A percentile compares a stretch with the other conserved stretches of the same genome.
Conservation (phyloP, 2,888 invertebrate genomes). For the Ophion ellenae region DNA sequence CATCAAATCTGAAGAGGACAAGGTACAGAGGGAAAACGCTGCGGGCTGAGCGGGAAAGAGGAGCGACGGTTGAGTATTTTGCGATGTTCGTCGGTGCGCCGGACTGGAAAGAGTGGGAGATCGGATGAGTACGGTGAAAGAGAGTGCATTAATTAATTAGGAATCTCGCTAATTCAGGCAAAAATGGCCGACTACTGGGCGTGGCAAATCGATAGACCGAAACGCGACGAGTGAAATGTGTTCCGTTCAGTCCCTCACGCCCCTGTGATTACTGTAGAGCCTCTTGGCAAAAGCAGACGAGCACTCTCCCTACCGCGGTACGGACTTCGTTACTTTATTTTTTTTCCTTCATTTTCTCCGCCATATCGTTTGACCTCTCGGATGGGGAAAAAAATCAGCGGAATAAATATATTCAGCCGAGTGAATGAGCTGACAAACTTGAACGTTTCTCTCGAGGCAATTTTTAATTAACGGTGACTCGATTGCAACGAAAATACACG, state of each 20-base stretch:
- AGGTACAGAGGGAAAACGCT: conserved; percentile 26
- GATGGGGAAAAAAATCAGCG: conserved; percentile 12
- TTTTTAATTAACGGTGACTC: conserved; percentile 14
- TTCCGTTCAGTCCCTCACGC: conserved; percentile 57
- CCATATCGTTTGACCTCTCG: conserved; percentile 26
- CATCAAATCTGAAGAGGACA: conserved; percentile 44
- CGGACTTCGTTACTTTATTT: conserved; percentile 13
- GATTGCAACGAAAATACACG: neutral
- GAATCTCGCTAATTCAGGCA: conserved; percentile 77
- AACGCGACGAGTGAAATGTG: conserved; percentile 55
- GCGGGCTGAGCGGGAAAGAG: conserved; percentile 23
- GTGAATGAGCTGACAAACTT: conserved; percentile 11
- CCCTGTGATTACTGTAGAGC: conserved; percentile 53
- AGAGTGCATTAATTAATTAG: conserved; percentile 77
- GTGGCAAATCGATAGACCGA: conserved; percentile 74
- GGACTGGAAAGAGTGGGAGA: conserved; percentile 61
- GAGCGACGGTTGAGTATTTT: conserved; percentile 47
- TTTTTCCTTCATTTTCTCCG: conserved; percentile 1
- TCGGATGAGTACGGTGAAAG: conserved; percentile 57
- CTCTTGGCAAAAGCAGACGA: conserved; percentile 33
- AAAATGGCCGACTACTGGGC: conserved; percentile 79
- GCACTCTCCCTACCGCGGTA: conserved; percentile 28
- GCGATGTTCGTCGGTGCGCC: conserved; percentile 52
- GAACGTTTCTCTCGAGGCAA: conserved; percentile 4
- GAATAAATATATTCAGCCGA: conserved; percentile 24